Conservation (phyloP, 2,888 invertebrate genomes). For the Leistus spinibarbis region DNA sequence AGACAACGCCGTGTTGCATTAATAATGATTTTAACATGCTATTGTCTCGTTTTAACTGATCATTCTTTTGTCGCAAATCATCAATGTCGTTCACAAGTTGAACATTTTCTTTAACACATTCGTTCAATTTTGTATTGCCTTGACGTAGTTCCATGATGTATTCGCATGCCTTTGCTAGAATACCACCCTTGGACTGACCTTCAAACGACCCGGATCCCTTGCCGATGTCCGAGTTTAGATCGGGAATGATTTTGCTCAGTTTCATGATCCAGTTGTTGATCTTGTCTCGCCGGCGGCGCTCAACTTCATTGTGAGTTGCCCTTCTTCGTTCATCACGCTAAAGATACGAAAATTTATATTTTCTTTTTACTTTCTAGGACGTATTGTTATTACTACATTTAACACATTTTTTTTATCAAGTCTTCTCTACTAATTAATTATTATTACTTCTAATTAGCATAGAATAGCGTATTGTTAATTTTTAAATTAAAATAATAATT, state of each 20-base stretch:
- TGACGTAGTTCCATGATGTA: constrained; percentile 86
- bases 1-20: constrained; percentile 67
- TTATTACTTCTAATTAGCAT: constrained; percentile 37
- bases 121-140: constrained; percentile 74
- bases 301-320: constrained; percentile 95
- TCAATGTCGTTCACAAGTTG: constrained; percentile 73
- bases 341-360: too few species aligned
- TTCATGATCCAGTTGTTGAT: constrained; percentile 97
- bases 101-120: constrained; percentile 70
- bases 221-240: constrained; percentile 59
- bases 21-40: constrained; percentile 70
- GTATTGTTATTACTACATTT: too few species aligned
- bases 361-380: too few species aligned
- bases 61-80: constrained; percentile 71
- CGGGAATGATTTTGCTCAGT: constrained; percentile 88
- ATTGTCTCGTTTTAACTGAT: constrained; percentile 79
- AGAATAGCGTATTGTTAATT: neutral
- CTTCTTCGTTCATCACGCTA: constrained; percentile 86
- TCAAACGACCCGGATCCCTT: constrained; percentile 70
- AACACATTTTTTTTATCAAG: too few species aligned
- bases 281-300: constrained; percentile 90
- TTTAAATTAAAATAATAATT: neutral
- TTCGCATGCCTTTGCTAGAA: constrained; percentile 93
- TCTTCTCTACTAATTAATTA: too few species aligned
- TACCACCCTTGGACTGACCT: constrained; percentile 90